A percentile compares a stretch with the other conserved stretches of the same genome.
Conservation (phyloP, 2,888 invertebrate species). For the Disparrhopalites patrizii region DNA sequence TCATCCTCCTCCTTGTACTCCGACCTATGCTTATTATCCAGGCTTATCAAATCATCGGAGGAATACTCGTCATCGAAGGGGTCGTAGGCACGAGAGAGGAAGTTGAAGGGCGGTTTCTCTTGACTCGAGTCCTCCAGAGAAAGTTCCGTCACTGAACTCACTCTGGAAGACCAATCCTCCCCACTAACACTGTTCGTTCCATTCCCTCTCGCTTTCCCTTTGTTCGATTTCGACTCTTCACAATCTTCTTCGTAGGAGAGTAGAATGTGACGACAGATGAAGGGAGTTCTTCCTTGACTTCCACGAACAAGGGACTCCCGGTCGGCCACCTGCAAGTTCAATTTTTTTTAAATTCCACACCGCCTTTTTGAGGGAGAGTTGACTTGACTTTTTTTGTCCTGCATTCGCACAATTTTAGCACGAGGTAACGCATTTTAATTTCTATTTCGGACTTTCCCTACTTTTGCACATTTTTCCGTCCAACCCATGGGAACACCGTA, state of each 20-base stretch:
- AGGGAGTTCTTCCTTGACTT: constrained; percentile 37
- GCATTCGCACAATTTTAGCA: too few species aligned
- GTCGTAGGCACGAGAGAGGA: constrained; percentile 17
- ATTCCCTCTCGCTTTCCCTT: background rate
- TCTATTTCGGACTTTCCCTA: too few species aligned
- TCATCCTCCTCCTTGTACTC: constrained; percentile 22
- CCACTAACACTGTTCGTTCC: constrained; percentile 14
- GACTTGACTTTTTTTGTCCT: too few species aligned
- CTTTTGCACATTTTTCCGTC: too few species aligned
- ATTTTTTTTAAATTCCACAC: too few species aligned
- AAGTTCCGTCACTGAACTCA: constrained; percentile 21
- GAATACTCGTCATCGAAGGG: constrained; percentile 16
- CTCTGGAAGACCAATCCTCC: constrained; percentile 19
- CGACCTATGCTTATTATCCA: background rate
- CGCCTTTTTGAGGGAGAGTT: too few species aligned
- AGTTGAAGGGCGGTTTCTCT: constrained; percentile 2
- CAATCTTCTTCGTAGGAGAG: constrained; percentile 29
- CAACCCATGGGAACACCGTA: too few species aligned
- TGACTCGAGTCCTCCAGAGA: background rate
- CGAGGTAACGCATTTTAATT: too few species aligned
- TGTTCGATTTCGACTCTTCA: background rate
- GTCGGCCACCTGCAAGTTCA: constrained; percentile 45
- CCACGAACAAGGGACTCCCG: constrained; percentile 41
- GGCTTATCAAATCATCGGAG: constrained; percentile 16
- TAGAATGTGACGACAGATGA: constrained; percentile 43